A percentile compares a stretch with the other conserved stretches of the same genome.
phyloP scores from a whole-genome alignment of 2,113 vertebrate species.

The Alethe castanea region DNA sequence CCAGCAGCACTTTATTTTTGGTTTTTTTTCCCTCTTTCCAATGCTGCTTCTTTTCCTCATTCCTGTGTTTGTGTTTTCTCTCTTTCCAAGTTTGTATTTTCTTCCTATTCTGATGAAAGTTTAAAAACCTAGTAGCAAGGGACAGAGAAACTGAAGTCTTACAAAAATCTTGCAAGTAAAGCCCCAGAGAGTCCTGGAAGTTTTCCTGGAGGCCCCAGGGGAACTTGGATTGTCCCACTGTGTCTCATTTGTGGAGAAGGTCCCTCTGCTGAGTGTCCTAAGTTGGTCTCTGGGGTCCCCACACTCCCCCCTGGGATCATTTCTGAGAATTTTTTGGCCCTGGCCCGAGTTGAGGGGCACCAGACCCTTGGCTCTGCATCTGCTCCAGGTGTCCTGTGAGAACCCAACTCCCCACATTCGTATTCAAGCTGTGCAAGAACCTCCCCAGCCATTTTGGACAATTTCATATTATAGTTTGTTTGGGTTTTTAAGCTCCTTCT shows the following conservation, averaged over 20 bases:
- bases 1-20: rapidly evolving
- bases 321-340: rapidly evolving
- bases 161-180: background rate
- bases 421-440: background rate
- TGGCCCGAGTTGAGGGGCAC: rapidly evolving
- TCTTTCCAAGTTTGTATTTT: background rate
- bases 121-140: background rate
- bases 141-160: background rate
- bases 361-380: background rate
- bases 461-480: slow-evolving; percentile 16
- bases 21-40: too few relatives aligned
- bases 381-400: background rate
- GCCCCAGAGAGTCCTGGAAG: background rate
- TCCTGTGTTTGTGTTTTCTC: background rate
- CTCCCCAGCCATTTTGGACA: background rate
- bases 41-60: background rate
- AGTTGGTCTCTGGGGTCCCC: rapidly evolving
- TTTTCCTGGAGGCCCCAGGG: background rate
- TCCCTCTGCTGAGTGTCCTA: rapidly evolving
- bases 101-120: background rate
- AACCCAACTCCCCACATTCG: background rate
- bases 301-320: rapidly evolving
- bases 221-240: background rate
- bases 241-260: background rate
- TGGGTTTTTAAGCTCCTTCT: slow-evolving; percentile 30